A percentile compares a stretch with the other conserved stretches of the same genome.
Evolutionary conservation across 2,113 vertebrate species (phyloP).

Genomic region (Tiliqua scincoides): DNA sequence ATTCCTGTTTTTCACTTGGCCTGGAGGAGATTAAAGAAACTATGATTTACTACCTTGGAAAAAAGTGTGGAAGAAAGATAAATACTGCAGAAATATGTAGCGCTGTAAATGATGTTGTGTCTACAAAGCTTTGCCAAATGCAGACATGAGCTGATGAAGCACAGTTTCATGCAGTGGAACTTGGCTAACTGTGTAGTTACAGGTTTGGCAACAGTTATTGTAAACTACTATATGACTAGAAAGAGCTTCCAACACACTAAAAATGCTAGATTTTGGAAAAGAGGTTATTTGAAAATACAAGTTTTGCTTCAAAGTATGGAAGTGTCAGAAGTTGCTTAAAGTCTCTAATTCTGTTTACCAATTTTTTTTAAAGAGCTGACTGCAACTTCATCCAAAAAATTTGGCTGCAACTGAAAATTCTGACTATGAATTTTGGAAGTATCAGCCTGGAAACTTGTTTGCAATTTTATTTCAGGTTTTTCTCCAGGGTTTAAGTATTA

Average conservation of each 20-base stretch:
- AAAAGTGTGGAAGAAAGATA: conserved; percentile 64
- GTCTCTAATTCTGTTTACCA: background rate
- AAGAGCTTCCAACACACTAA: background rate
- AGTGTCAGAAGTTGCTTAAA: background rate
- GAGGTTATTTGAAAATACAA: background rate
- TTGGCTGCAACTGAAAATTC: background rate
- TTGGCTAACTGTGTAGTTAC: background rate
- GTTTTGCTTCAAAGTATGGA: background rate
- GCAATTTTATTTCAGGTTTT: background rate
- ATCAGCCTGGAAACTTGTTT: background rate
- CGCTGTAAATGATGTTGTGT: conserved; percentile 66
- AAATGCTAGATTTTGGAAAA: background rate
- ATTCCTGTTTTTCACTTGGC: conserved; percentile 84
- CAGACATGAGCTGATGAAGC: conserved; percentile 57
- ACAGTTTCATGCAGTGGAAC: conserved; percentile 35
- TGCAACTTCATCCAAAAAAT: background rate
- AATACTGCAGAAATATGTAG: conserved; percentile 69
- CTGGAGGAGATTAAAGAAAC: conserved; percentile 76
- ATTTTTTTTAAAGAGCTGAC: background rate
- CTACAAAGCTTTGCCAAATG: conserved; percentile 63
- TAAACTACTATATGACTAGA: background rate
- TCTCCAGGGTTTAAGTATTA: background rate
- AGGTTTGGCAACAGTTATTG: background rate
- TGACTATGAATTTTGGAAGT: background rate
- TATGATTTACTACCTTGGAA: conserved; percentile 73